These are phyloP conservation scores for Linepithema humile DNA, from an alignment of 1,140 invertebrate genomes.

Conservation along the genomic window DNA sequence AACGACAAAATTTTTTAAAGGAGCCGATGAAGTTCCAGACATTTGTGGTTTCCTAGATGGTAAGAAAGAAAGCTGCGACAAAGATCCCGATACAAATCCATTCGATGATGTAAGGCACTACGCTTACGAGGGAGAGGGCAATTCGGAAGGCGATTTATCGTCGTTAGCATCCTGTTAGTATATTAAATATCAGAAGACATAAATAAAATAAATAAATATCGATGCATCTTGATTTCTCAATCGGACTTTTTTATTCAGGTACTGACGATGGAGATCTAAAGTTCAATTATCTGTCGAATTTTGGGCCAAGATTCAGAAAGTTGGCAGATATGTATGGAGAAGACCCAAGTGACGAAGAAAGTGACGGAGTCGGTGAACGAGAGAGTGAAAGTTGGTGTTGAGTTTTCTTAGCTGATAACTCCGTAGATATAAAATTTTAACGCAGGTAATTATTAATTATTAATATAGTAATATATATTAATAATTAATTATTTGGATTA, in stretches of 20 bases:
- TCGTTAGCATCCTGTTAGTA: slow-evolving; percentile 94
- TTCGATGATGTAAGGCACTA: slow-evolving; percentile 98
- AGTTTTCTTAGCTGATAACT: slow-evolving; percentile 55
- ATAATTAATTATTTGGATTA: too few species aligned
- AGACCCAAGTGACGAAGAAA: slow-evolving; percentile 92
- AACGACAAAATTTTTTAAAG: slow-evolving; percentile 69
- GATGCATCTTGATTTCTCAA: neutral
- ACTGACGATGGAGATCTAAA: slow-evolving; percentile 98
- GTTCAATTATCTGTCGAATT: slow-evolving; percentile 98
- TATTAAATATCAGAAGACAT: slow-evolving; percentile 6
- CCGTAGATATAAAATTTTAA: slow-evolving; percentile 34
- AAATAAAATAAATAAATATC: neutral
- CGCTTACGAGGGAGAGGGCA: slow-evolving; percentile 98
- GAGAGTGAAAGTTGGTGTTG: slow-evolving; percentile 91
- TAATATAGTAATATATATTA: too few species aligned
- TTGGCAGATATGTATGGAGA: slow-evolving; percentile 99
- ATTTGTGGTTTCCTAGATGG: slow-evolving; percentile 96
- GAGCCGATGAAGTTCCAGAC: slow-evolving; percentile 89
- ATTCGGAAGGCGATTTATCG: slow-evolving; percentile 95
- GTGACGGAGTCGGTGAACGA: slow-evolving; percentile 88
- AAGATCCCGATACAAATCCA: slow-evolving; percentile 95
- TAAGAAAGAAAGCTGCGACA: slow-evolving; percentile 95
- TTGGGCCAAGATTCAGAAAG: slow-evolving; percentile 98
- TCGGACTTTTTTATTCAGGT: slow-evolving; percentile 82
- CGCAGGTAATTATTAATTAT: too few species aligned